A percentile compares a stretch with the other conserved stretches of the same genome.
phyloP scores from a whole-genome alignment of 2,113 vertebrate genomes.

The Halichoeres trimaculatus region DNA sequence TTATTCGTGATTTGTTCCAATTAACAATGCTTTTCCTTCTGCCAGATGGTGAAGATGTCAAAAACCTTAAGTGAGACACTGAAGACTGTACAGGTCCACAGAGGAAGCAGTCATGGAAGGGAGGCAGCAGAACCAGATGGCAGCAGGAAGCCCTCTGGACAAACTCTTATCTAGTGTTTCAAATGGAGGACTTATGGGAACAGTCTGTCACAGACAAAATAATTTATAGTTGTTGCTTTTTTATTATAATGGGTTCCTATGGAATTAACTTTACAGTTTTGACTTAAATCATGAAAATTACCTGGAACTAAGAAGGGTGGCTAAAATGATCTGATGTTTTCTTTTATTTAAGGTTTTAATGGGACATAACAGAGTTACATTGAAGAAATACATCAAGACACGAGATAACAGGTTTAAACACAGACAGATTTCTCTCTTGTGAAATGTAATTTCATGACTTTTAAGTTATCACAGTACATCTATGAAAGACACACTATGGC shows the following conservation, averaged over 20 bases:
- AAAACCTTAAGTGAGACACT: conserved; percentile 4
- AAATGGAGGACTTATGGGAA: conserved; percentile 62
- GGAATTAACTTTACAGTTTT: conserved; percentile 17
- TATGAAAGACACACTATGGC: neutral
- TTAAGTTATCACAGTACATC: conserved; percentile 34
- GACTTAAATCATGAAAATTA: conserved; percentile 10
- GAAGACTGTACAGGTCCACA: conserved; percentile 2
- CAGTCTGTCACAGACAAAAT: conserved; percentile 24
- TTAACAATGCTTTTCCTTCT: too few relatives aligned
- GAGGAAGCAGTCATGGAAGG: conserved; percentile 33
- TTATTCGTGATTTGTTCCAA: too few relatives aligned
- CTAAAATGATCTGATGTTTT: conserved; percentile 4
- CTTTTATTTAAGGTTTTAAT: conserved; percentile 6
- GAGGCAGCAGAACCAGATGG: conserved; percentile 62
- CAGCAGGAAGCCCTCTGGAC: conserved; percentile 59
- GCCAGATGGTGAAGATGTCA: neutral
- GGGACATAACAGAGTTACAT: neutral
- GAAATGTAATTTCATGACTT: conserved; percentile 1
- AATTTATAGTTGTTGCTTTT: conserved; percentile 39
- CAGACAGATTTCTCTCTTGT: too few relatives aligned
- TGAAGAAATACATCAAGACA: neutral
- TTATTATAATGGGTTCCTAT: conserved; percentile 35
- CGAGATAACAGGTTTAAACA: neutral
- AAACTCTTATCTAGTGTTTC: conserved; percentile 71
- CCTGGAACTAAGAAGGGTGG: neutral